phyloP scores from a whole-genome alignment of 1,140 invertebrate genomes.

The Berghia stephanieae region DNA sequence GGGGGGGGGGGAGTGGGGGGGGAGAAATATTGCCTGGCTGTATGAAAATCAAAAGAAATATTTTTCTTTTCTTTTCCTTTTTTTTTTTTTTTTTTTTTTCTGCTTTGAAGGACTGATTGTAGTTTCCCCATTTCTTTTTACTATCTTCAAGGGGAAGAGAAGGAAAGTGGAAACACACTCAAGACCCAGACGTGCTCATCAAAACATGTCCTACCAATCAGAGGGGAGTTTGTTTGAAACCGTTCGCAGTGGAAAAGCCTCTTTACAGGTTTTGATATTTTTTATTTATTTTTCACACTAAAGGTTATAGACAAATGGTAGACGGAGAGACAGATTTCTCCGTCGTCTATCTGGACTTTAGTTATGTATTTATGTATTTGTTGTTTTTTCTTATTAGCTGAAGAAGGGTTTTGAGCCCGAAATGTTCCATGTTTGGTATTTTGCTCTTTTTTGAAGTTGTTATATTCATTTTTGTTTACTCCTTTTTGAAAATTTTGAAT shows the following conservation, averaged over 20 bases:
- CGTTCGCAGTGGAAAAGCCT: slow-evolving; percentile 65
- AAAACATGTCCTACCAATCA: slow-evolving; percentile 44
- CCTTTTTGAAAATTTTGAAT: not conserved
- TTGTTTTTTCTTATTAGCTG: too few relatives aligned
- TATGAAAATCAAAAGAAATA: not conserved
- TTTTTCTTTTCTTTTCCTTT: not conserved
- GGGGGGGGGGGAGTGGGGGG: not conserved
- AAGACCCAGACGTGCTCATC: slow-evolving; percentile 35
- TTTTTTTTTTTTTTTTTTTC: not conserved
- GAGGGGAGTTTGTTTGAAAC: slow-evolving; percentile 68
- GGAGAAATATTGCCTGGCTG: not conserved
- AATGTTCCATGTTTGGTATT: too few relatives aligned
- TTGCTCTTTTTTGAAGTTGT: too few relatives aligned
- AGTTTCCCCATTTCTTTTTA: not conserved
- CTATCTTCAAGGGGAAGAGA: slow-evolving; percentile 13
- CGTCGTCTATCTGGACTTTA: too few relatives aligned
- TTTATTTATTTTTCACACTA: not conserved
- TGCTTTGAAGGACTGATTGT: not conserved
- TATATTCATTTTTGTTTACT: too few relatives aligned
- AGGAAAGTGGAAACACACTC: slow-evolving; percentile 31
- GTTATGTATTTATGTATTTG: not conserved
- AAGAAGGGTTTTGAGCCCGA: too few relatives aligned
- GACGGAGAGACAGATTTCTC: not conserved
- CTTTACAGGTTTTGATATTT: slow-evolving; percentile 59
- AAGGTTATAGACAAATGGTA: not conserved